Conservation (phyloP, 1,140 invertebrate species). For the Cotesia chilonis region DNA sequence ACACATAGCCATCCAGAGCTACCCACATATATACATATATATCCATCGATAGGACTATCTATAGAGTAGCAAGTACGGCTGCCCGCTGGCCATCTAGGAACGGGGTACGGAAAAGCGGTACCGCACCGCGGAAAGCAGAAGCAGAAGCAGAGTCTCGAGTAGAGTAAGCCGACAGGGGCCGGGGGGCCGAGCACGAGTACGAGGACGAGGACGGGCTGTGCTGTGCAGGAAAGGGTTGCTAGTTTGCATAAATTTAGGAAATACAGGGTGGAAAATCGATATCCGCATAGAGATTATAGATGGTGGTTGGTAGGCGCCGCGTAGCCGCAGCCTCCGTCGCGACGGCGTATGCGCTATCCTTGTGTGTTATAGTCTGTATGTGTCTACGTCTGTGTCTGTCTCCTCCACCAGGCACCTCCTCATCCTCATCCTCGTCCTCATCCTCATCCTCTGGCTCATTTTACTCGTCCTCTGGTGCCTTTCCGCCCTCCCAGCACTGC, state of each 20-base stretch:
- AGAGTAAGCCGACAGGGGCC: slow-evolving; percentile 17
- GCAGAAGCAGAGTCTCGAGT: too few relatives aligned
- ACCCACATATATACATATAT: background rate
- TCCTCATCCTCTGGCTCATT: too few relatives aligned
- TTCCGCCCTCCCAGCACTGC: too few relatives aligned
- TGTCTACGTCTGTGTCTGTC: slow-evolving; percentile 50
- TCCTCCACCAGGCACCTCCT: slow-evolving; percentile 9
- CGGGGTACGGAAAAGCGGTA: slow-evolving; percentile 1
- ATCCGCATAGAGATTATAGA: slow-evolving; percentile 68
- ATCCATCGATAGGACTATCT: background rate
- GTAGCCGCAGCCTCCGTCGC: slow-evolving; percentile 67
- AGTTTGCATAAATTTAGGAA: slow-evolving; percentile 68
- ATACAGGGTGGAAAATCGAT: slow-evolving; percentile 66
- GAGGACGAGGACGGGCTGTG: slow-evolving; percentile 11
- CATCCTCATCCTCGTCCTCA: slow-evolving; percentile 10
- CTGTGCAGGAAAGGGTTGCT: slow-evolving; percentile 46
- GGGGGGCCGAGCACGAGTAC: background rate
- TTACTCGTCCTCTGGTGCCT: too few relatives aligned
- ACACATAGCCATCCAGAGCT: background rate
- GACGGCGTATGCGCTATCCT: slow-evolving; percentile 61
- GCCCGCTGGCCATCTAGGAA: slow-evolving; percentile 20
- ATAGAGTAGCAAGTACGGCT: slow-evolving; percentile 14
- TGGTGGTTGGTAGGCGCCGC: slow-evolving; percentile 67
- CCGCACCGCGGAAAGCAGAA: slow-evolving; percentile 20
- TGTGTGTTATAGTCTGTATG: too few relatives aligned